A percentile compares a stretch with the other conserved stretches of the same genome.
These are phyloP conservation scores for Morpho deidamia DNA, from an alignment of 2,888 invertebrate species.

Conservation along the genomic window DNA sequence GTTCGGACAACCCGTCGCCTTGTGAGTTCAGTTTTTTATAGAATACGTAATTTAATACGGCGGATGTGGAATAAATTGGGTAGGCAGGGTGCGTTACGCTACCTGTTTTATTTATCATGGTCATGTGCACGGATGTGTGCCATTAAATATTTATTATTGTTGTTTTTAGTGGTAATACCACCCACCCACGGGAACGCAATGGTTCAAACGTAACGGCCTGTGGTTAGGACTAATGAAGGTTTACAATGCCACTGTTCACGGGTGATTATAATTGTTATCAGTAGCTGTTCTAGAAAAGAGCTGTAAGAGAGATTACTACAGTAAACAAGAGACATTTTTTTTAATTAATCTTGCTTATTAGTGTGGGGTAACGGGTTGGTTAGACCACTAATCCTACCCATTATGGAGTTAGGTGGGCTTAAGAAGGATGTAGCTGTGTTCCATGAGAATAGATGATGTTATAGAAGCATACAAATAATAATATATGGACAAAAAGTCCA, in stretches of 20 bases:
- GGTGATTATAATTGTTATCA: constrained; percentile 54
- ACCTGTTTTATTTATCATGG: constrained; percentile 64
- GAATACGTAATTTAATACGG: constrained; percentile 68
- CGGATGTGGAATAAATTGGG: constrained; percentile 77
- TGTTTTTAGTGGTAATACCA: constrained; percentile 40
- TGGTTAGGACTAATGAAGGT: constrained; percentile 55
- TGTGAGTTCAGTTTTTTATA: constrained; percentile 62
- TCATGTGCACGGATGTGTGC: constrained; percentile 44
- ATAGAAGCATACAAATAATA: too few species aligned
- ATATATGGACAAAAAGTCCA: too few species aligned
- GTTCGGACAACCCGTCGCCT: constrained; percentile 62
- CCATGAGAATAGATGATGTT: too few species aligned
- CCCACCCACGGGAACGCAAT: constrained; percentile 52
- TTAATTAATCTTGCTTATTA: background rate
- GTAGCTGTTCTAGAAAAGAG: constrained; percentile 12
- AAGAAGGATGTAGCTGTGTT: too few species aligned
- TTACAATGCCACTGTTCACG: constrained; percentile 49
- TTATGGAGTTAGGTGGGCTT: too few species aligned
- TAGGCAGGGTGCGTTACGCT: constrained; percentile 72
- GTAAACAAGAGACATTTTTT: background rate
- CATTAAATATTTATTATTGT: constrained; percentile 38
- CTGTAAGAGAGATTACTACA: background rate
- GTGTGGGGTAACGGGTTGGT: background rate
- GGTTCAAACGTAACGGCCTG: constrained; percentile 51
- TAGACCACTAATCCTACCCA: background rate